Conservation (phyloP, 2,888 invertebrate species). For the Eubasilissa splendida region DNA sequence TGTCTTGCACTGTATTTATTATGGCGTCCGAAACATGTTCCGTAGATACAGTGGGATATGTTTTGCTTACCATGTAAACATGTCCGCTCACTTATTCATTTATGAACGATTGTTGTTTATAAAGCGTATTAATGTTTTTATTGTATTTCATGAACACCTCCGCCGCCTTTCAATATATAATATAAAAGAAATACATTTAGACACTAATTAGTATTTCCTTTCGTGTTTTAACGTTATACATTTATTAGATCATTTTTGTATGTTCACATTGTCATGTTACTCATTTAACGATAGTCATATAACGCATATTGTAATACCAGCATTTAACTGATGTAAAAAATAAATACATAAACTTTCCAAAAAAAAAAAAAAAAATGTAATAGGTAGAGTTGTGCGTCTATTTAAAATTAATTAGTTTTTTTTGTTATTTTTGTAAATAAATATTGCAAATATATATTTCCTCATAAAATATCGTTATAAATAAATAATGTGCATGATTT, state of each 20-base stretch:
- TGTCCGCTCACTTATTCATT: conserved; percentile 5
- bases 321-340: conserved; percentile 18
- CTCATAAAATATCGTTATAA: conserved; percentile 31
- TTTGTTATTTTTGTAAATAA: conserved; percentile 37
- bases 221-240: too few species aligned
- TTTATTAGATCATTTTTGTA: background rate
- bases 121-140: background rate
- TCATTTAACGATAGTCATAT: conserved; percentile 12
- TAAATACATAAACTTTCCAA: conserved; percentile 19
- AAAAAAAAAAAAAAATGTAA: conserved; percentile 2
- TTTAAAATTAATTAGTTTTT: conserved; percentile 29
- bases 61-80: conserved; percentile 19
- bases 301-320: conserved; percentile 15
- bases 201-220: too few species aligned
- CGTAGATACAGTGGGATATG: conserved; percentile 1
- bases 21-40: background rate
- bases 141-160: too few species aligned
- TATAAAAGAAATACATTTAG: too few species aligned
- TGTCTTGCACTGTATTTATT: background rate
- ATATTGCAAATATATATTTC: conserved; percentile 34
- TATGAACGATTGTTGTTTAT: background rate
- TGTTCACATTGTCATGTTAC: background rate
- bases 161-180: too few species aligned
- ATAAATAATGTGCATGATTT: conserved; percentile 10
- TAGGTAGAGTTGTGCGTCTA: conserved; percentile 7